Evolutionary conservation across 1,140 invertebrate genomes (phyloP), one percentile per base, ranked within the genome.

Genomic region (Brachionus manjavacas): DNA sequence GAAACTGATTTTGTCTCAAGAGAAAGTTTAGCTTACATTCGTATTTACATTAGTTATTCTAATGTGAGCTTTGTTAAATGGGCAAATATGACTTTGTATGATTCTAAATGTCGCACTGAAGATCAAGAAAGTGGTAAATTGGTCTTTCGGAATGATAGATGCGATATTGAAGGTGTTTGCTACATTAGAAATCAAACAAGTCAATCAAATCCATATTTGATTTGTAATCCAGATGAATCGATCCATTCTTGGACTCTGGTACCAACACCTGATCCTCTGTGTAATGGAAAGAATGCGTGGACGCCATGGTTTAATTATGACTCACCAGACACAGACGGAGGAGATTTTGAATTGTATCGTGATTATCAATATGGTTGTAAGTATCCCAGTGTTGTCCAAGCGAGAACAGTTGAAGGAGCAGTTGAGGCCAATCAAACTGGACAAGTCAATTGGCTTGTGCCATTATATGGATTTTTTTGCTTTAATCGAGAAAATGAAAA

Each of bases 191-290:
- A 81, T 60, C 23, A 81, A 60, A 81, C 52, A 39, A 43, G 16
- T 20, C 0, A 20, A 60, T 46, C 41, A 8, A 8, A 76, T 28
- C 20, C 41, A 46, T 25, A 46, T 20, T 76, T 76, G 20, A 25
- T 46, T 49, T 81, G 79, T 20, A 81, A 81, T 64, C 79, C 79
- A 81, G 41, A 81, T 81, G 8, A 28, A 31, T 60, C n/a, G n/a
- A 41, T 23, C 2, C 0, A 55, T 12, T n/a, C 16, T 28, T 81
- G 52, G 60, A 81, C 35, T 60, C 52, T 0, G 2, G 20, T 4
- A 16, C 60, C 79, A n/a, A n/a, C n/a, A 31, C 39, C 72, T 9
- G 72, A 76, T 76, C 72, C 72, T 31, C 64, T 81, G 28, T 81
- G 60, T 68, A 64, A 64, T 60, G 52, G 79, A 16, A n/a, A 81